A percentile compares a stretch with the other conserved stretches of the same genome.
Evolutionary conservation across 2,113 vertebrate genomes (phyloP).

Genomic region (Ceuthmochares aereus): DNA sequence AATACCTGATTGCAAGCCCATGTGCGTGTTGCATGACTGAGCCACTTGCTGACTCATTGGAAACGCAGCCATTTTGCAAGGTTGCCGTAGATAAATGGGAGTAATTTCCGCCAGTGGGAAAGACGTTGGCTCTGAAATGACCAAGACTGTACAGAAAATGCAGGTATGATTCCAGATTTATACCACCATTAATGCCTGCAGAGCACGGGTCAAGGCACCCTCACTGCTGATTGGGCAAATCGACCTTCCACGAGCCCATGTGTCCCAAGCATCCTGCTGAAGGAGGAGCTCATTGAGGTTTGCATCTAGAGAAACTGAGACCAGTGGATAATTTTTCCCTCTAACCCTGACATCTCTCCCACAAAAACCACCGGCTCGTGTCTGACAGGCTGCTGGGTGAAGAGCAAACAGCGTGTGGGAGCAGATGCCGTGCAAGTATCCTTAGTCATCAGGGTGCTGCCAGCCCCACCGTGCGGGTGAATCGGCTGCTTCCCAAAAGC

Average conservation of each 20-base stretch:
- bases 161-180: neutral
- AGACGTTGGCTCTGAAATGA: neutral
- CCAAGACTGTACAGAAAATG: neutral
- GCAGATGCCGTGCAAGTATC: neutral
- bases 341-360: neutral
- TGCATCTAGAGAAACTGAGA: neutral
- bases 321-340: neutral
- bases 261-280: neutral
- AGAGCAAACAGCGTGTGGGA: slow-evolving; percentile 30
- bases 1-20: neutral
- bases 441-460: neutral
- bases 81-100: neutral
- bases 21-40: neutral
- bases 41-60: slow-evolving; percentile 13
- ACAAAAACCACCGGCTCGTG: slow-evolving; percentile 36
- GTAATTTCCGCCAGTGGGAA: neutral
- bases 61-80: neutral
- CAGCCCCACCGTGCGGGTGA: neutral
- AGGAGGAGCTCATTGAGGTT: neutral
- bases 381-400: slow-evolving; percentile 10
- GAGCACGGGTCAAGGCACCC: neutral
- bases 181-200: neutral
- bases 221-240: neutral
- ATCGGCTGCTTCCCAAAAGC: neutral
- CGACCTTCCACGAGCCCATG: neutral